These are phyloP conservation scores for Lophotis ruficrista DNA, from an alignment of 2,113 vertebrate species.

Conservation along the genomic window DNA sequence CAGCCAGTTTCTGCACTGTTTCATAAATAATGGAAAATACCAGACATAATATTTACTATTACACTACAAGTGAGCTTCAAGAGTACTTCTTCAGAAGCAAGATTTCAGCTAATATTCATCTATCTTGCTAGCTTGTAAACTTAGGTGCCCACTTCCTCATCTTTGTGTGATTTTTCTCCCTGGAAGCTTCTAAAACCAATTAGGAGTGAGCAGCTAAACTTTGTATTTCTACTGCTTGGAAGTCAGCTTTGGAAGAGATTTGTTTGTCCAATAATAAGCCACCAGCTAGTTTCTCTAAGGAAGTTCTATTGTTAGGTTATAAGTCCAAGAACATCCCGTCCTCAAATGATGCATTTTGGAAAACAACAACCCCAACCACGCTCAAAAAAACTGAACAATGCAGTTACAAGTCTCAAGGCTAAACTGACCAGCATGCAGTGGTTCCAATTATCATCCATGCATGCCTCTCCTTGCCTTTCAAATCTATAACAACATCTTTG, in stretches of 20 bases:
- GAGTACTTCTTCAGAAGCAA: slow-evolving; percentile 10
- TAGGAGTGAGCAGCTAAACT: not conserved
- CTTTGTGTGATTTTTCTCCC: not conserved
- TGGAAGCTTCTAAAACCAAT: not conserved
- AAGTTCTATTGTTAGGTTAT: not conserved
- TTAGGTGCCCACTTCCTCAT: not conserved
- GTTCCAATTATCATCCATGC: not conserved
- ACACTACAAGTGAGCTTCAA: not conserved
- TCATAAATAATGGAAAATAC: not conserved
- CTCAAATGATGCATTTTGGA: not conserved
- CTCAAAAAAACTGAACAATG: not conserved
- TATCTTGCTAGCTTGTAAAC: not conserved
- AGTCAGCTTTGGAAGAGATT: not conserved
- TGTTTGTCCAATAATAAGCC: not conserved
- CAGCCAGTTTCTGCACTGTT: not conserved
- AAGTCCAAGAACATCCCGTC: not conserved
- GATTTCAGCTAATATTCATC: not conserved
- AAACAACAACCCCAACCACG: not conserved
- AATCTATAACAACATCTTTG: not conserved
- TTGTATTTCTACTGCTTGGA: not conserved
- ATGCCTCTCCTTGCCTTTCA: not conserved
- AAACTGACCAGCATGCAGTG: not conserved
- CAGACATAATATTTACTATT: not conserved
- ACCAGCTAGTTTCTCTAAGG: not conserved
- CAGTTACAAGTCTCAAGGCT: not conserved